Evolutionary conservation across 2,888 invertebrate species (phyloP).

Genomic region (Acrobasis suavella): DNA sequence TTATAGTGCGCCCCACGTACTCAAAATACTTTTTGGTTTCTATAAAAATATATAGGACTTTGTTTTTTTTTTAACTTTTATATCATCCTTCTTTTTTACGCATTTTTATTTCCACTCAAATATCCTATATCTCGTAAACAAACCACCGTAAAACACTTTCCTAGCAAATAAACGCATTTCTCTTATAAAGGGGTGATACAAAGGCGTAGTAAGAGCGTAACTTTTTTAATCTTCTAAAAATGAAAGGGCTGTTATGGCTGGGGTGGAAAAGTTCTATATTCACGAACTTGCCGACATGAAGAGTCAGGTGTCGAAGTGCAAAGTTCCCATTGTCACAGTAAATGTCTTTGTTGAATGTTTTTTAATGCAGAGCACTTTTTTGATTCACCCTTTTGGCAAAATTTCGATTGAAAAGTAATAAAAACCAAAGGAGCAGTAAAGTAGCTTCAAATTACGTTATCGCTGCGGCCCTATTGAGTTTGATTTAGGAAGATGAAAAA

Average conservation of each 20-base stretch:
- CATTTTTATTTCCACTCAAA: not conserved
- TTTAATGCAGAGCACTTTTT: constrained; percentile 10
- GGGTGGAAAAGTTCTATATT: constrained; percentile 19
- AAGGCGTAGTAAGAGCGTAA: constrained; percentile 23
- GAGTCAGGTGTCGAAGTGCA: constrained; percentile 21
- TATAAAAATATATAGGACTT: no score
- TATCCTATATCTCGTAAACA: constrained; percentile 4
- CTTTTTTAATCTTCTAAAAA: constrained; percentile 29
- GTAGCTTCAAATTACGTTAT: constrained; percentile 77
- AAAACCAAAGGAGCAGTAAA: constrained; percentile 76
- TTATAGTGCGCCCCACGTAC: no score
- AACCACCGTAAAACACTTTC: constrained; percentile 18
- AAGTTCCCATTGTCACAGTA: constrained; percentile 18
- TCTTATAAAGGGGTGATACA: constrained; percentile 13
- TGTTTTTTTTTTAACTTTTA: no score
- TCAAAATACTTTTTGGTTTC: no score
- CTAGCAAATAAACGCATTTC: constrained; percentile 5
- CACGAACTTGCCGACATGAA: constrained; percentile 7
- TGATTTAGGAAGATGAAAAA: not conserved
- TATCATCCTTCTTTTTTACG: no score
- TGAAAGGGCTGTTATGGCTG: constrained; percentile 16
- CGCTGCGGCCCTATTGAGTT: constrained; percentile 70
- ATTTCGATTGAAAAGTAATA: constrained; percentile 61
- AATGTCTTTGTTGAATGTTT: constrained; percentile 16
- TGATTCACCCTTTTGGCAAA: constrained; percentile 20